These are phyloP conservation scores for Cydia amplana DNA, from an alignment of 1,140 invertebrate species.

Conservation along the genomic window DNA sequence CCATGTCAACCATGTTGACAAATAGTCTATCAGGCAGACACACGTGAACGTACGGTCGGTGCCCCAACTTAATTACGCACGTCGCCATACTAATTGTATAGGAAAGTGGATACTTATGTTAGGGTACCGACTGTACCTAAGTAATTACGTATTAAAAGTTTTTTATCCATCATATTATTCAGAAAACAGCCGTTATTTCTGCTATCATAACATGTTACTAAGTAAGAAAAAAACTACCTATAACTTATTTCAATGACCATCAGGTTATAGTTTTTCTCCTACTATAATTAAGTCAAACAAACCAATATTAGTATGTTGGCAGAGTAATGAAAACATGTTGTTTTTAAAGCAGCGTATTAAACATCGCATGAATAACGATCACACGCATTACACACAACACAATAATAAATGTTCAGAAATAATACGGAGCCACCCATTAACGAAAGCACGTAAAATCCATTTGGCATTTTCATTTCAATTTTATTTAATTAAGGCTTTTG, in stretches of 20 bases:
- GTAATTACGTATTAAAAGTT: no score
- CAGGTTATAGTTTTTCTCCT: no score
- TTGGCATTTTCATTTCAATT: constrained; percentile 78
- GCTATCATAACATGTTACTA: no score
- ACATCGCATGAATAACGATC: constrained; percentile 70
- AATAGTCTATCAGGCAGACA: no score
- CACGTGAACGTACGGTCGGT: no score
- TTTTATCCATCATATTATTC: no score
- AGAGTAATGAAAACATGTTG: constrained; percentile 68
- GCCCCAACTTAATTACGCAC: no score
- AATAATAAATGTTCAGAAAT: constrained; percentile 77
- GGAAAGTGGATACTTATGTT: no score
- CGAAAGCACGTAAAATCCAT: constrained; percentile 78
- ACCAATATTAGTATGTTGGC: constrained; percentile 52
- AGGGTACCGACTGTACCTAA: no score
- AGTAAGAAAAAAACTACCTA: neutral
- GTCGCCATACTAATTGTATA: no score
- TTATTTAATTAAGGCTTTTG: constrained; percentile 77
- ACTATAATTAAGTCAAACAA: constrained; percentile 37
- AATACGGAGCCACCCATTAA: constrained; percentile 75
- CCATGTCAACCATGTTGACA: no score
- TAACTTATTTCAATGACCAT: neutral
- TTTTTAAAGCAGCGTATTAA: constrained; percentile 68
- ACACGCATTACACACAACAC: constrained; percentile 69
- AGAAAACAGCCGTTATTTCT: no score